A percentile compares a stretch with the other conserved stretches of the same genome.
Evolutionary conservation across 1,140 invertebrate genomes (phyloP).

Genomic region (Habropoda laboriosa): DNA sequence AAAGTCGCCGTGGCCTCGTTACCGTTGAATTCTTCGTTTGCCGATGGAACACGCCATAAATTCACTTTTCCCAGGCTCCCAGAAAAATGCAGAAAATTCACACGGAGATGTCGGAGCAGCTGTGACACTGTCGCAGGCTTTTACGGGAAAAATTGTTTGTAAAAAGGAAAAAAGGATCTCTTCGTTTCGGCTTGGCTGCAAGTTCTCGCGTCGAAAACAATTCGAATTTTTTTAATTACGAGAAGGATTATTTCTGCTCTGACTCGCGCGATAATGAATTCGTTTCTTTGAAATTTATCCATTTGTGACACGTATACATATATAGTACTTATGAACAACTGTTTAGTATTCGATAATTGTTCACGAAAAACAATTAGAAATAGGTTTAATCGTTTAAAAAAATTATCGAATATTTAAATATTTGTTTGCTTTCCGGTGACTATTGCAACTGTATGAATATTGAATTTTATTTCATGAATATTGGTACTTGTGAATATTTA

Average conservation of each 20-base stretch:
- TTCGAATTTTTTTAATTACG: conserved; percentile 37
- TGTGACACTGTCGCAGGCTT: conserved; percentile 33
- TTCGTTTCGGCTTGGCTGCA: neutral
- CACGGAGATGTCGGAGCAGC: conserved; percentile 12
- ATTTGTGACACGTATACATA: no score
- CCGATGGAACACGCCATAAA: conserved; percentile 16
- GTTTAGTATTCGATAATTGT: no score
- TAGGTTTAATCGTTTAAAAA: no score
- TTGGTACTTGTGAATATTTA: no score
- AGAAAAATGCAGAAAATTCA: conserved; percentile 28
- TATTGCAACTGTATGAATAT: no score
- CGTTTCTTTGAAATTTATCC: no score
- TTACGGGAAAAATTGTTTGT: neutral
- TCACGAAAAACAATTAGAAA: no score
- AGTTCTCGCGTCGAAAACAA: conserved; percentile 26
- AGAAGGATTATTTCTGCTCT: neutral
- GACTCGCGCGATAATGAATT: neutral
- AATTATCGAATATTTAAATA: no score
- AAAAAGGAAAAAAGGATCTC: neutral
- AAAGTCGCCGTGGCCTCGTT: conserved; percentile 2
- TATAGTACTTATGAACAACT: no score
- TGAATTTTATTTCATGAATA: no score
- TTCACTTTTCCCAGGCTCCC: conserved; percentile 1
- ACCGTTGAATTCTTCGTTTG: neutral
- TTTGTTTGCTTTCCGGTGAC: no score